These are phyloP conservation scores for Clarias gariepinus DNA, from an alignment of 2,113 vertebrate genomes.

Conservation along the genomic window DNA sequence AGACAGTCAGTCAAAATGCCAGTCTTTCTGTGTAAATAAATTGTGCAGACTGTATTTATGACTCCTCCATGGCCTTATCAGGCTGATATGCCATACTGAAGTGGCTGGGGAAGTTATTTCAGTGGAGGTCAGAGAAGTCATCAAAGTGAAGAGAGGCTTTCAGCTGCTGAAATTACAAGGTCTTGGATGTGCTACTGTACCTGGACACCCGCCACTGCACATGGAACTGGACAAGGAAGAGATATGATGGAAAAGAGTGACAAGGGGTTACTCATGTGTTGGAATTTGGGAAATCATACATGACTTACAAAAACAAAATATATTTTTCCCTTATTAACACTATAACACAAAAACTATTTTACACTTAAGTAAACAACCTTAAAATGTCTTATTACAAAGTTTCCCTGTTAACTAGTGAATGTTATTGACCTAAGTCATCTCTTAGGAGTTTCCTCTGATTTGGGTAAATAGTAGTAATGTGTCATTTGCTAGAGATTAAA, in stretches of 20 bases:
- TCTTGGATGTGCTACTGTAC: not conserved
- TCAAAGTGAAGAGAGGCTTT: not conserved
- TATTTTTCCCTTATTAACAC: not conserved
- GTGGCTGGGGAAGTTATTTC: conserved; percentile 11
- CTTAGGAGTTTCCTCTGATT: not conserved
- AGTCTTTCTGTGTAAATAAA: conserved; percentile 28
- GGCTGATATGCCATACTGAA: conserved; percentile 13
- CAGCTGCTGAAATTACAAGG: conserved; percentile 22
- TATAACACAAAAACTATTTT: not conserved
- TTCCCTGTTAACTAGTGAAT: not conserved
- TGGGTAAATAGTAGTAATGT: not conserved
- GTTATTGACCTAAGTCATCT: not conserved
- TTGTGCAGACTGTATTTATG: conserved; percentile 26
- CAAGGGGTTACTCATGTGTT: not conserved
- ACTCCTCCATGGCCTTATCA: conserved; percentile 20
- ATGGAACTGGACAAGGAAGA: conserved; percentile 1
- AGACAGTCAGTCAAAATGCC: conserved; percentile 4
- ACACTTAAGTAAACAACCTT: not conserved
- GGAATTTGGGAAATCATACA: not conserved
- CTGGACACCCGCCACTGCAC: not conserved
- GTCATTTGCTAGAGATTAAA: not conserved
- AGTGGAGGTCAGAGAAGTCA: conserved; percentile 8
- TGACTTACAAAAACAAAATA: not conserved
- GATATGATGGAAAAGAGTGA: conserved; percentile 4
- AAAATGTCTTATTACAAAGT: not conserved